These are phyloP conservation scores for Rhopilema esculentum DNA, from an alignment of 30 jellyfish, hydroid and myxozoan genomes.

Conservation along the genomic window DNA sequence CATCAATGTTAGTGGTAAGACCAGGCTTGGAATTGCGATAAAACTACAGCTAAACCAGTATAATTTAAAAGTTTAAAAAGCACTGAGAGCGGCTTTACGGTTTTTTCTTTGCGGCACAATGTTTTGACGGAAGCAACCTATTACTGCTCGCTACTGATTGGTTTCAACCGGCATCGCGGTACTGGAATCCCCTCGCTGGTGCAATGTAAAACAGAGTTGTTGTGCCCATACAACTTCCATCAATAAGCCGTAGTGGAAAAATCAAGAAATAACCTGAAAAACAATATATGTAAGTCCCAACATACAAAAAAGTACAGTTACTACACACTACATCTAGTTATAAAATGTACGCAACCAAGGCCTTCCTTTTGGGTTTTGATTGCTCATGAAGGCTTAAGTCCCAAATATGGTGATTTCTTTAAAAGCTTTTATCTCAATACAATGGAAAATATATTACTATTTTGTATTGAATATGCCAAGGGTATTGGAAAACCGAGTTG, in stretches of 20 bases:
- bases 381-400: constrained; percentile 8
- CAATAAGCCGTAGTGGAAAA: no score
- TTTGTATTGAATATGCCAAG: constrained; percentile 4
- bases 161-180: not conserved
- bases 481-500: constrained; percentile 11
- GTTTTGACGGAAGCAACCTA: not conserved
- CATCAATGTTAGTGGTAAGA: no score
- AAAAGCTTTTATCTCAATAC: constrained; percentile 9
- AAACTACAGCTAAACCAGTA: no score
- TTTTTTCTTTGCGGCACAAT: not conserved
- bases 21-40: no score
- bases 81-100: no score
- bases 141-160: not conserved
- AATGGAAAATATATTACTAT: not conserved
- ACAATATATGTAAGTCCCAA: not conserved
- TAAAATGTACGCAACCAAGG: constrained; percentile 12
- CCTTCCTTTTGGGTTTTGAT: constrained; percentile 9
- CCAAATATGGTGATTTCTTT: constrained; percentile 2
- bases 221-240: not conserved
- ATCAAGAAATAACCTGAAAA: not conserved
- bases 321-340: not conserved
- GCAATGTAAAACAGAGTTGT: no score
- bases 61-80: no score
- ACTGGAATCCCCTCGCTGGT: no score
- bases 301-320: not conserved